Conservation (phyloP, 2,888 invertebrate species). For the Anagyrus pseudococci region DNA sequence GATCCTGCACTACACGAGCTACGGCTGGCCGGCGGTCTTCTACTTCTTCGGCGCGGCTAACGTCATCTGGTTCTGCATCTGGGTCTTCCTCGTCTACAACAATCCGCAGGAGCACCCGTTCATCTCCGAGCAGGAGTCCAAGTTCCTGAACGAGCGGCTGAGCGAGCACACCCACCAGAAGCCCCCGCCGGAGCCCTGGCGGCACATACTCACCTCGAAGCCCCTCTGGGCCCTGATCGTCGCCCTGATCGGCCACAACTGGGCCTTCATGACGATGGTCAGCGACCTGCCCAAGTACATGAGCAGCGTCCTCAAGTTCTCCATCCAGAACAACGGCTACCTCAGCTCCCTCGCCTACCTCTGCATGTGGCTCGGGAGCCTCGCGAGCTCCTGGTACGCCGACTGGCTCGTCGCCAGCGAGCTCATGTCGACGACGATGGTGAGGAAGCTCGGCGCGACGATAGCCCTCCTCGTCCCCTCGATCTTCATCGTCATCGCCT, state of each 20-base stretch:
- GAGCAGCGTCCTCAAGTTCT: slow-evolving; percentile 60
- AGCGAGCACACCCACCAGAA: slow-evolving; percentile 56
- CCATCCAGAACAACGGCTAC: slow-evolving; percentile 60
- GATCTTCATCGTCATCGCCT: slow-evolving; percentile 62
- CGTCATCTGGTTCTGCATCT: slow-evolving; percentile 75
- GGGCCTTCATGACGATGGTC: slow-evolving; percentile 59
- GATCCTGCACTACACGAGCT: slow-evolving; percentile 68
- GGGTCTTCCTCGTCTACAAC: slow-evolving; percentile 63
- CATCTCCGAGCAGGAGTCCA: slow-evolving; percentile 56
- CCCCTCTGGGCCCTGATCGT: slow-evolving; percentile 78
- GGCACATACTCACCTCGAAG: slow-evolving; percentile 63
- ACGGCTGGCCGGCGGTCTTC: slow-evolving; percentile 80
- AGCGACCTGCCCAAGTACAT: slow-evolving; percentile 62
- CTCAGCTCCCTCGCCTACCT: slow-evolving; percentile 62
- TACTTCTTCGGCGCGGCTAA: slow-evolving; percentile 82
- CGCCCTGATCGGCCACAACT: slow-evolving; percentile 64
- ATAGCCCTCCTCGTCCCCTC: slow-evolving; percentile 63
- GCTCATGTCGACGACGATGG: slow-evolving; percentile 57
- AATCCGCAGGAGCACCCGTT: slow-evolving; percentile 59
- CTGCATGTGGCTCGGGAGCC: slow-evolving; percentile 61
- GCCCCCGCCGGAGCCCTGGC: slow-evolving; percentile 55
- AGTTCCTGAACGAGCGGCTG: slow-evolving; percentile 54
- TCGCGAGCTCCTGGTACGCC: slow-evolving; percentile 58
- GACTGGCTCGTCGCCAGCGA: slow-evolving; percentile 59
- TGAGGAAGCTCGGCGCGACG: slow-evolving; percentile 63